phyloP scores from a whole-genome alignment of 2,888 invertebrate species.

The Stenodema calcarata region DNA sequence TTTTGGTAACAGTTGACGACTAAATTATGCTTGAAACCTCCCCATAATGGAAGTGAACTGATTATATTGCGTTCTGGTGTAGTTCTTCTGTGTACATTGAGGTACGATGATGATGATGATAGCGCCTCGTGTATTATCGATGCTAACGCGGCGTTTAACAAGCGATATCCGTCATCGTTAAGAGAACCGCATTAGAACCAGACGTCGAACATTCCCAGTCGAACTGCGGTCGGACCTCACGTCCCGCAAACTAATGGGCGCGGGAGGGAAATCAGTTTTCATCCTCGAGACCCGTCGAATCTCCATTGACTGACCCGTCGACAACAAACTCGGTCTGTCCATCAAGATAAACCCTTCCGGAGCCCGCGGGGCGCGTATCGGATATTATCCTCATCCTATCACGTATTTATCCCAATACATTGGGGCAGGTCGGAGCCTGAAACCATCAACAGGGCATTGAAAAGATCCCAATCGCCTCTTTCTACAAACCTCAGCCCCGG shows the following conservation, averaged over 20 bases:
- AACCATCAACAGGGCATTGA: slow-evolving; percentile 36
- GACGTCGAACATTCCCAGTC: background rate
- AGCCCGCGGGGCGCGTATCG: slow-evolving; percentile 6
- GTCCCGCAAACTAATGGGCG: background rate
- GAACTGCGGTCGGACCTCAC: background rate
- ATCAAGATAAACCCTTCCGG: slow-evolving; percentile 39
- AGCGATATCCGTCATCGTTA: background rate
- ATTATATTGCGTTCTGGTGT: too few species aligned
- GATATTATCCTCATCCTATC: slow-evolving; percentile 39
- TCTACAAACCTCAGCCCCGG: background rate
- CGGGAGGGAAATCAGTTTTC: background rate
- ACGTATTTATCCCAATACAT: slow-evolving; percentile 40
- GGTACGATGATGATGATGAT: background rate
- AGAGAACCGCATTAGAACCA: background rate
- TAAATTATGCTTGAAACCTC: too few species aligned
- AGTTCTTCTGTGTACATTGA: too few species aligned
- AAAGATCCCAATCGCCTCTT: slow-evolving; percentile 35
- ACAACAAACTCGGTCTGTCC: background rate
- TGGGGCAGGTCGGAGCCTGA: slow-evolving; percentile 29
- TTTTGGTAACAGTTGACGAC: too few species aligned
- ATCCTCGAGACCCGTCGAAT: background rate
- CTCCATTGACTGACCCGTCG: slow-evolving; percentile 26
- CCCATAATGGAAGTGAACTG: too few species aligned
- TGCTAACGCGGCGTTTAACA: background rate
- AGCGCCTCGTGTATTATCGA: background rate